A percentile compares a stretch with the other conserved stretches of the same genome.
These are phyloP conservation scores for Peromyscus aztecus DNA, from an alignment of 2,797 vertebrate genomes.

Conservation along the genomic window DNA sequence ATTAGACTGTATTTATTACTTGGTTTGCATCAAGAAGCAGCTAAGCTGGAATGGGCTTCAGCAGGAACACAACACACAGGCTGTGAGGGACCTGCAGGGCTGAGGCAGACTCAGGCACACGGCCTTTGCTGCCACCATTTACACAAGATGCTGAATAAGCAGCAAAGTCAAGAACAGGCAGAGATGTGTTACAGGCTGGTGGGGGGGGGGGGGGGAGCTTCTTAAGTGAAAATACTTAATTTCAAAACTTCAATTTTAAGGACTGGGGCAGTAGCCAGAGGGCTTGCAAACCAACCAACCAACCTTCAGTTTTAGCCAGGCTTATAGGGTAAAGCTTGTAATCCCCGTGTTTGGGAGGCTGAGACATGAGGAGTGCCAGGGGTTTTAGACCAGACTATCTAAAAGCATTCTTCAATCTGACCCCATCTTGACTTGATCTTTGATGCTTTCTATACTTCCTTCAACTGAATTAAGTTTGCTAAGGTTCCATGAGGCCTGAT, in stretches of 20 bases:
- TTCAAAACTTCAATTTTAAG: neutral
- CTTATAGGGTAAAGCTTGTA: neutral
- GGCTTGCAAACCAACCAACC: neutral
- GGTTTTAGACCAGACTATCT: neutral
- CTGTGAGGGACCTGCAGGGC: neutral
- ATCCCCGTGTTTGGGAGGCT: neutral
- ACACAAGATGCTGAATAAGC: neutral
- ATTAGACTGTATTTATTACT: neutral
- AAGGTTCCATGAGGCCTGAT: neutral
- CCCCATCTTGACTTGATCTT: slow-evolving; percentile 3
- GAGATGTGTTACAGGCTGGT: neutral
- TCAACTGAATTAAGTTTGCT: neutral
- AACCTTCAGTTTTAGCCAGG: neutral
- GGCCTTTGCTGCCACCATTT: neutral
- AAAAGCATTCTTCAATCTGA: neutral
- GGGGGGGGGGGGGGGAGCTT: neutral
- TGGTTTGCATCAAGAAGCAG: neutral
- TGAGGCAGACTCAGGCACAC: neutral
- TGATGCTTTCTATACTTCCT: slow-evolving; percentile 44
- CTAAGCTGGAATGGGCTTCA: neutral
- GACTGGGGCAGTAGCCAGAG: neutral
- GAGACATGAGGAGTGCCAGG: neutral
- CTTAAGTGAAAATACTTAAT: slow-evolving; percentile 14
- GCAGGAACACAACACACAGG: neutral
- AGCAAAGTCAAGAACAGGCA: neutral